Conservation (phyloP, 2,797 vertebrate genomes). For the Triplophysa yarkandensis region DNA sequence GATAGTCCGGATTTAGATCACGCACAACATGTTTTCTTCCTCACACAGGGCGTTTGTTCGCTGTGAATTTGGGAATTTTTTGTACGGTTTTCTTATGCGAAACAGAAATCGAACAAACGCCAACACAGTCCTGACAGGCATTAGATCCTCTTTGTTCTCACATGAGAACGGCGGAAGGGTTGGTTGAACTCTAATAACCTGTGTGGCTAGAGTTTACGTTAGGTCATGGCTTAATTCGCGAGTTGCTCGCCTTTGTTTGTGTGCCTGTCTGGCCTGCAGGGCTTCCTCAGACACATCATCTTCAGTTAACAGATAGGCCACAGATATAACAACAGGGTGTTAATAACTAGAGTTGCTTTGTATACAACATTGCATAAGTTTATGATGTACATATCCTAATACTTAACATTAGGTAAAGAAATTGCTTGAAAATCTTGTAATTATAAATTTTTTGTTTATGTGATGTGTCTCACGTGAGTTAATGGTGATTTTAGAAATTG, state of each 20-base stretch:
- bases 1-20: constrained; percentile 42
- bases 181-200: constrained; percentile 65
- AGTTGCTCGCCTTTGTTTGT: constrained; percentile 46
- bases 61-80: neutral
- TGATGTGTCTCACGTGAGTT: neutral
- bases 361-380: neutral
- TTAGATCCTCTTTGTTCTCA: constrained; percentile 57
- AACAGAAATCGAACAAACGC: constrained; percentile 7
- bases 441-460: neutral
- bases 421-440: neutral
- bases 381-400: neutral
- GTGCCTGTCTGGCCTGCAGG: constrained; percentile 26
- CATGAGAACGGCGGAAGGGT: constrained; percentile 17
- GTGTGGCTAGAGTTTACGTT: constrained; percentile 51
- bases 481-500: neutral
- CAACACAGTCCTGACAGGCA: neutral
- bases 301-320: neutral
- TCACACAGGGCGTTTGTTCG: neutral
- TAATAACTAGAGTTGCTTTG: neutral
- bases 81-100: neutral
- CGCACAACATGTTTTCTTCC: neutral
- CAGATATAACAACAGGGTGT: constrained; percentile 16
- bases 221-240: constrained; percentile 46
- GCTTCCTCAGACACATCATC: constrained; percentile 19
- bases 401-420: no score